These are phyloP conservation scores for Lamellibrachia luymesi DNA, from an alignment of 1,140 invertebrate genomes.

Conservation along the genomic window DNA sequence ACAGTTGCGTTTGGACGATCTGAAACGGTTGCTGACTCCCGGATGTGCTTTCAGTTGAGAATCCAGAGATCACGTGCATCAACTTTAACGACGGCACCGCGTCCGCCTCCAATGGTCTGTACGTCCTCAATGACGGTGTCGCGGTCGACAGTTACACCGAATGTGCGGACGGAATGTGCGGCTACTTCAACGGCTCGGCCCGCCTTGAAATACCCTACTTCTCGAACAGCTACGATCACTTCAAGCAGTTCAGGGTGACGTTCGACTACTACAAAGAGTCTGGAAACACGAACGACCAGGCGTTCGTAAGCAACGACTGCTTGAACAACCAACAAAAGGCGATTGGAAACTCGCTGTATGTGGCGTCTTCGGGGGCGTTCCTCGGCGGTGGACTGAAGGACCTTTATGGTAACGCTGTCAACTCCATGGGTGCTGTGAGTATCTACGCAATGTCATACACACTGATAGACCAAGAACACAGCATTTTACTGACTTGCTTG, in stretches of 20 bases:
- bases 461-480: no score
- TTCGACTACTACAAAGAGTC: neutral
- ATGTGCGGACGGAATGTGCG: neutral
- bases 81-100: neutral
- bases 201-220: neutral
- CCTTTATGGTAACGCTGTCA: neutral
- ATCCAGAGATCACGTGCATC: neutral
- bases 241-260: neutral
- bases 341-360: neutral
- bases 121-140: neutral
- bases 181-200: constrained; percentile 2
- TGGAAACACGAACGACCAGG: neutral
- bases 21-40: neutral
- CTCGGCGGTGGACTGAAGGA: neutral
- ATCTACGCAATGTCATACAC: neutral
- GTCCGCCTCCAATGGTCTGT: neutral
- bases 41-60: neutral
- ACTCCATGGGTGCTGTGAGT: neutral
- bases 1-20: neutral
- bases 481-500: no score
- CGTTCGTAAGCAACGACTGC: neutral
- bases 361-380: neutral
- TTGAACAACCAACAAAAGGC: neutral
- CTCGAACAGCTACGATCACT: neutral
- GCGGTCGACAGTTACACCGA: neutral